These are phyloP conservation scores for Neopelma chrysocephalum DNA, from an alignment of 2,797 vertebrate species.

Conservation along the genomic window DNA sequence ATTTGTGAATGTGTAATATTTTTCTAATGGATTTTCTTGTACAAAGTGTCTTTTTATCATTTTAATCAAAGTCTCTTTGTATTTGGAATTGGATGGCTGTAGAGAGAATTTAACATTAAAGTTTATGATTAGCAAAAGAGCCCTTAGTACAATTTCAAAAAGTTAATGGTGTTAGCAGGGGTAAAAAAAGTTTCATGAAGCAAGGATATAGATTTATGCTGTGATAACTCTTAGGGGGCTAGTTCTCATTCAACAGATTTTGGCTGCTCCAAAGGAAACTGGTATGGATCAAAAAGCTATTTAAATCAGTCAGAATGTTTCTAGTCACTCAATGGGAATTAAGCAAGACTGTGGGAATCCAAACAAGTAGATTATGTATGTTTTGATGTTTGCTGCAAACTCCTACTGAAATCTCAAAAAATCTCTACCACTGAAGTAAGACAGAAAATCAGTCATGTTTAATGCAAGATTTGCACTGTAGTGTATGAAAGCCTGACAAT, in stretches of 20 bases:
- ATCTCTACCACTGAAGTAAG: not conserved
- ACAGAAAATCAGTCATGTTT: not conserved
- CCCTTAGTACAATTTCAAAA: not conserved
- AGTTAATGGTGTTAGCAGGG: not conserved
- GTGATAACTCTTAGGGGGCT: not conserved
- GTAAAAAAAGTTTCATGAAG: not conserved
- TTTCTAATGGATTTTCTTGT: not conserved
- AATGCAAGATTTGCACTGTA: not conserved
- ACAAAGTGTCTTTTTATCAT: not conserved
- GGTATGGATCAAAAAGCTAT: slow-evolving; percentile 19
- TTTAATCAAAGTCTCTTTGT: not conserved
- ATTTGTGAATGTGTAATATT: not conserved
- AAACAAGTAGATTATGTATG: not conserved
- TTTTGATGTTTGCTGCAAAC: not conserved
- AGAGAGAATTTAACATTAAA: not conserved
- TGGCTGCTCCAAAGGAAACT: not conserved
- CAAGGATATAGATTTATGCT: not conserved
- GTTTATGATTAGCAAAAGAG: not conserved
- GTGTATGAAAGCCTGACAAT: not conserved
- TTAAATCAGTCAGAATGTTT: slow-evolving; percentile 22
- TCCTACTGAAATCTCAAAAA: not conserved
- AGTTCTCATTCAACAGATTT: not conserved
- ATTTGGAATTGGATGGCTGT: not conserved
- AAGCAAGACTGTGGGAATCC: not conserved
- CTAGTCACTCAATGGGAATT: not conserved